phyloP scores from a whole-genome alignment of 1,140 invertebrate genomes.

The Bicyclus anynana region DNA sequence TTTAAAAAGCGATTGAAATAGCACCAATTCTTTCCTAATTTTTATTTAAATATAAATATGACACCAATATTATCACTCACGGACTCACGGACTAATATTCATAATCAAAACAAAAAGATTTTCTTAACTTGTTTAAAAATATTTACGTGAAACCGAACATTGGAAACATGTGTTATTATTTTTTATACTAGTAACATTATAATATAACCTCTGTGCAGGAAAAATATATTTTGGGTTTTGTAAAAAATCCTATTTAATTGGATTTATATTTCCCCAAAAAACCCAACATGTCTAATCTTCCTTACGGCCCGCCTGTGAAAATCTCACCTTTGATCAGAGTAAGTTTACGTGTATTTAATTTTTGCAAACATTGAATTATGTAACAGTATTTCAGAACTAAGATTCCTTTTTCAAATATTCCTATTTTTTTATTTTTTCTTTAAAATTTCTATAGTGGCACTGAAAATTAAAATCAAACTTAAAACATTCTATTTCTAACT shows the following conservation, averaged over 20 bases:
- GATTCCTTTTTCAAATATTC: constrained; percentile 8
- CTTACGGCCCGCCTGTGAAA: constrained; percentile 80
- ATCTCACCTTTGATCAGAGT: constrained; percentile 87
- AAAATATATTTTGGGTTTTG: constrained; percentile 31
- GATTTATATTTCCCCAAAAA: constrained; percentile 32
- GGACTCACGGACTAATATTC: too few relatives aligned
- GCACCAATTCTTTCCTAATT: too few relatives aligned
- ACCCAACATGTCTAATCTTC: constrained; percentile 74
- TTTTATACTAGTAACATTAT: constrained; percentile 15
- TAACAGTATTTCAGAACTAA: constrained; percentile 41
- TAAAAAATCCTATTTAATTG: constrained; percentile 45
- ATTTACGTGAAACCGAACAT: too few relatives aligned
- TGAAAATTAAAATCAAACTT: too few relatives aligned
- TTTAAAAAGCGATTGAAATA: too few relatives aligned
- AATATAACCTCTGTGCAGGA: constrained; percentile 36
- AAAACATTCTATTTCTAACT: too few relatives aligned
- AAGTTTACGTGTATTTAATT: constrained; percentile 36
- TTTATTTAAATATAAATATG: too few relatives aligned
- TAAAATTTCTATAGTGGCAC: too few relatives aligned
- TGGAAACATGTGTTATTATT: background rate
- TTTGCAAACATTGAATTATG: constrained; percentile 44
- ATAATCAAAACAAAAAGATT: too few relatives aligned
- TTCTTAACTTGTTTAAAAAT: too few relatives aligned
- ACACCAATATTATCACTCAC: too few relatives aligned
- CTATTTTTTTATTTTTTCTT: background rate